phyloP scores from a whole-genome alignment of 2,113 vertebrate species.

The Petromus typicus region DNA sequence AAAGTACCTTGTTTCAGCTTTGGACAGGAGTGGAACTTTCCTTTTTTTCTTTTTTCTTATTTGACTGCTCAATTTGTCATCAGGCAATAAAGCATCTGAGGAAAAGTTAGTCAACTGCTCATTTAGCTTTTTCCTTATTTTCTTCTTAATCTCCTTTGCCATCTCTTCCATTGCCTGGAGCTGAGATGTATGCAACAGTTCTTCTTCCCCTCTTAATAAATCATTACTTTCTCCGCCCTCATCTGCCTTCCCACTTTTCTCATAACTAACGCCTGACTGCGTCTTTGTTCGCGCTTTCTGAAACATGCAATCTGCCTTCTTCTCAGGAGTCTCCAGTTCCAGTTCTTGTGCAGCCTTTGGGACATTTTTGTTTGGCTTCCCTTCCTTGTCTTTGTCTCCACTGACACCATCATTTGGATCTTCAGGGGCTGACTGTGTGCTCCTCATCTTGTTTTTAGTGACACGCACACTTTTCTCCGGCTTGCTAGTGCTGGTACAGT shows the following conservation, averaged over 20 bases:
- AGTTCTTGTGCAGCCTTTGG: slow-evolving; percentile 79
- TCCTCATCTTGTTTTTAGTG: slow-evolving; percentile 89
- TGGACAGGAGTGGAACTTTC: slow-evolving; percentile 75
- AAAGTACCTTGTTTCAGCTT: slow-evolving; percentile 90
- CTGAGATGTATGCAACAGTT: slow-evolving; percentile 90
- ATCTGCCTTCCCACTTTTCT: slow-evolving; percentile 79
- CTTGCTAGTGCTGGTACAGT: slow-evolving; percentile 87
- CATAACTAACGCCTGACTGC: slow-evolving; percentile 79
- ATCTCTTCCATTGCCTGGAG: slow-evolving; percentile 91
- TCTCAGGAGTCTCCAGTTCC: slow-evolving; percentile 74
- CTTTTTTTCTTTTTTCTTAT: slow-evolving; percentile 93
- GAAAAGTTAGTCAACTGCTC: slow-evolving; percentile 84
- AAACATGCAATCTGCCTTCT: slow-evolving; percentile 73
- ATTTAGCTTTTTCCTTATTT: slow-evolving; percentile 87
- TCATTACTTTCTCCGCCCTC: slow-evolving; percentile 75
- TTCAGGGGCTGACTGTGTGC: slow-evolving; percentile 82
- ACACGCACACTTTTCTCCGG: slow-evolving; percentile 88
- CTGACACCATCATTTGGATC: slow-evolving; percentile 86
- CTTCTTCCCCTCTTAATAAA: slow-evolving; percentile 87
- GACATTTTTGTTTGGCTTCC: slow-evolving; percentile 85
- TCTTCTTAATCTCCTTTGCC: slow-evolving; percentile 88
- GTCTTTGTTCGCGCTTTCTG: slow-evolving; percentile 79
- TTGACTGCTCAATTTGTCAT: slow-evolving; percentile 87
- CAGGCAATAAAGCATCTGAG: slow-evolving; percentile 79
- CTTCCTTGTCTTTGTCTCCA: slow-evolving; percentile 82